Conservation (phyloP, 1,140 invertebrate genomes). For the Drosophila bipectinata region DNA sequence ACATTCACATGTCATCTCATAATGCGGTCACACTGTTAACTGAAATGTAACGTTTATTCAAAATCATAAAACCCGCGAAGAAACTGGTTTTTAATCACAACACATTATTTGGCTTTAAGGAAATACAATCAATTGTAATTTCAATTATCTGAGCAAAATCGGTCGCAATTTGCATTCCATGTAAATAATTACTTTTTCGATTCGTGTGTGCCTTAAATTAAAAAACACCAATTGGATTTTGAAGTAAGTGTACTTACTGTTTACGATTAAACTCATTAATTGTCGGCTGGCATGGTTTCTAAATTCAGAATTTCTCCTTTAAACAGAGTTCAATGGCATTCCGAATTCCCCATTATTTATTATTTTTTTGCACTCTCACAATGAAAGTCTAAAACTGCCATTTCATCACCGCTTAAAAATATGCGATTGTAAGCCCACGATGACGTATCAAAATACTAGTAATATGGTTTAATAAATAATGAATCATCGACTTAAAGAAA, state of each 20-base stretch:
- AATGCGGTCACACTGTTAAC: background rate
- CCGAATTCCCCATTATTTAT: constrained; percentile 6
- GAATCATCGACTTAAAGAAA: constrained; percentile 33
- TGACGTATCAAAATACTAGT: constrained; percentile 30
- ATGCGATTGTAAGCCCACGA: constrained; percentile 23
- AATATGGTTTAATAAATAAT: constrained; percentile 11
- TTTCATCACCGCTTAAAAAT: constrained; percentile 28
- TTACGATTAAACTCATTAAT: constrained; percentile 55
- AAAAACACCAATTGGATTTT: constrained; percentile 22
- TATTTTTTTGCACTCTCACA: constrained; percentile 27
- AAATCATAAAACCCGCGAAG: background rate
- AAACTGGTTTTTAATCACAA: constrained; percentile 28
- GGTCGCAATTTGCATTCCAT: constrained; percentile 24
- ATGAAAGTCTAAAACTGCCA: constrained; percentile 31
- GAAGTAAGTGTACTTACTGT: constrained; percentile 25
- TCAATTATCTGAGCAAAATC: constrained; percentile 17
- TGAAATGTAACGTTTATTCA: background rate
- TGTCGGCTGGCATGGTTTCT: constrained; percentile 20
- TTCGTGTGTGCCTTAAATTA: constrained; percentile 15
- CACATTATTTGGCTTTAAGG: constrained; percentile 28
- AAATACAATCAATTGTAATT: constrained; percentile 40
- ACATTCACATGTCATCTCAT: background rate
- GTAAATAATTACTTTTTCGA: constrained; percentile 30
- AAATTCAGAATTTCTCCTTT: constrained; percentile 13
- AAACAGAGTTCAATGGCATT: constrained; percentile 34